Percentiles rank a stretch among this genome's conserved stretches.
Evolutionary conservation across 2,888 invertebrate species (phyloP).

Genomic region (Perizoma flavofasciatum): DNA sequence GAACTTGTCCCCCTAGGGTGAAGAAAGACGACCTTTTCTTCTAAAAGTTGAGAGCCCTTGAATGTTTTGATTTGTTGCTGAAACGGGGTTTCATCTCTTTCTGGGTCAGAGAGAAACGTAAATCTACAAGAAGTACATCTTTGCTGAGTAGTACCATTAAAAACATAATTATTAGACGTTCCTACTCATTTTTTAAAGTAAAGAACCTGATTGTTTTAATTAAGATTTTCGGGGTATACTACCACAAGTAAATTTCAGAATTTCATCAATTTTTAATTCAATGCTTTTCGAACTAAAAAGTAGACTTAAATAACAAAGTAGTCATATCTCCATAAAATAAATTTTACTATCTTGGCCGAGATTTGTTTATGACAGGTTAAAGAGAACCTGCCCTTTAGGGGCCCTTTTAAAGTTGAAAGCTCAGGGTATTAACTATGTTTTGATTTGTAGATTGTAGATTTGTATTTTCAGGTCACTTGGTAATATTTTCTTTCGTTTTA

Average conservation of each 20-base stretch:
- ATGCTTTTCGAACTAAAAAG: no score
- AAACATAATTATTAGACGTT: no score
- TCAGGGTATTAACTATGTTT: conserved; percentile 12
- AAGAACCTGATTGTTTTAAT: no score
- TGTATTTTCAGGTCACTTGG: conserved; percentile 2
- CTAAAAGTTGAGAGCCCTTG: conserved; percentile 23
- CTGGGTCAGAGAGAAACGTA: neutral
- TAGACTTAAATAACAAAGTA: no score
- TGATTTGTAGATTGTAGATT: conserved; percentile 14
- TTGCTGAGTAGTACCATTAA: no score
- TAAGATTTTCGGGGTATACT: no score
- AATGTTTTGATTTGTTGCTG: conserved; percentile 31
- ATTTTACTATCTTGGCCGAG: conserved; percentile 1
- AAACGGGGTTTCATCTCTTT: conserved; percentile 14
- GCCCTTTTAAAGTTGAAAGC: conserved; percentile 18
- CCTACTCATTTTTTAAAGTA: no score
- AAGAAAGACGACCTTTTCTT: conserved; percentile 16
- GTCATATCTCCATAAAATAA: no score
- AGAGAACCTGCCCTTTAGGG: conserved; percentile 2
- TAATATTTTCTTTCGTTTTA: neutral
- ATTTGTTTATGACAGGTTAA: conserved; percentile 1
- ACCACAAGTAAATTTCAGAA: no score
- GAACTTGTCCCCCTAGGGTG: conserved; percentile 29
- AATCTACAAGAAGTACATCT: no score
- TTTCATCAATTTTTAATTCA: no score